A percentile compares a stretch with the other conserved stretches of the same genome.
These are phyloP conservation scores for Zoanthus gigantus DNA, from an alignment of 92 coral and sea anemone species.

Conservation along the genomic window DNA sequence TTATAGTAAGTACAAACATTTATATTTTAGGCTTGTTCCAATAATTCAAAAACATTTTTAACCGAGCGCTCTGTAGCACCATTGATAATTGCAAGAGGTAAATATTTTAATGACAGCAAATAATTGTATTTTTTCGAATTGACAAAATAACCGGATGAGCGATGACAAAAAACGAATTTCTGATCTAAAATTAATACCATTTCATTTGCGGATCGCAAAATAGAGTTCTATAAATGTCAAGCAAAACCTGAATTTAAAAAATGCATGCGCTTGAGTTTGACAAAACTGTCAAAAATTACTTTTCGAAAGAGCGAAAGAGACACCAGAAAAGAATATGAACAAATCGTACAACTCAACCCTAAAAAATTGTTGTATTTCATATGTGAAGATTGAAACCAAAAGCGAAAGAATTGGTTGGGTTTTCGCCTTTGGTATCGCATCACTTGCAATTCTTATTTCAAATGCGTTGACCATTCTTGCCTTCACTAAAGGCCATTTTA, in stretches of 20 bases:
- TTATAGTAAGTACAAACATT: too few relatives aligned
- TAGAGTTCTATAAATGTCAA: background rate
- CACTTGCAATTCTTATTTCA: slow-evolving; percentile 37
- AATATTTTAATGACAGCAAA: background rate
- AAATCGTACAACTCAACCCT: background rate
- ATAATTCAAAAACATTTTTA: background rate
- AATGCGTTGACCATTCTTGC: slow-evolving; percentile 57
- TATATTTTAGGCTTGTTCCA: too few relatives aligned
- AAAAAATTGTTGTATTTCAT: background rate
- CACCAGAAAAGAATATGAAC: background rate
- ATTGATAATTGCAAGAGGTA: background rate
- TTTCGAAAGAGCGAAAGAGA: background rate
- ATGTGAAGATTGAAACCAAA: background rate
- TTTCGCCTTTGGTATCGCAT: slow-evolving; percentile 28
- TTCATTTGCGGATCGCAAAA: slow-evolving; percentile 2
- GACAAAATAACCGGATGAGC: slow-evolving; percentile 23
- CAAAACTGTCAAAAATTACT: background rate
- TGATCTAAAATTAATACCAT: background rate
- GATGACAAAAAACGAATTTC: slow-evolving; percentile 8
- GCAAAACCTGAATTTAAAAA: slow-evolving; percentile 3
- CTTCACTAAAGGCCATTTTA: slow-evolving; percentile 40
- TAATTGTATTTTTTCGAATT: slow-evolving; percentile 10
- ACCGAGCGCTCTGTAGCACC: background rate
- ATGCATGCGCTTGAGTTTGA: background rate
- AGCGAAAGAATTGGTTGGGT: slow-evolving; percentile 23